phyloP scores from a whole-genome alignment of 2,888 invertebrate species.

The Scaptomyza tumidula region DNA sequence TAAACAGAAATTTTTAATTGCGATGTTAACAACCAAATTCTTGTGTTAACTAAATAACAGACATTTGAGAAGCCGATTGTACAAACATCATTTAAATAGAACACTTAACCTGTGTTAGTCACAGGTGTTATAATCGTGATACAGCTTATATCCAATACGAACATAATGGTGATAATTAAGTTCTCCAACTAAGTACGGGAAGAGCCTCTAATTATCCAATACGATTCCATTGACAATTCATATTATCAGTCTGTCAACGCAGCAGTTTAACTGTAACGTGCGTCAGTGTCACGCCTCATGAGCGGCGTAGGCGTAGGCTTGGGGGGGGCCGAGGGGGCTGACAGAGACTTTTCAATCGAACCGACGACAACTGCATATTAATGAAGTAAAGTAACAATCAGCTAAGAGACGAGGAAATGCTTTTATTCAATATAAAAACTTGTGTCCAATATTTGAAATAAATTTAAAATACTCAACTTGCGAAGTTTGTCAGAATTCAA shows the following conservation, averaged over 20 bases:
- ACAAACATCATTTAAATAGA: conserved; percentile 51
- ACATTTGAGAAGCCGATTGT: conserved; percentile 21
- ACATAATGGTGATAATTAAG: conserved; percentile 36
- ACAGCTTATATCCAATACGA: conserved; percentile 3
- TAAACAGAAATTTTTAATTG: conserved; percentile 38
- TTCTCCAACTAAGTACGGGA: conserved; percentile 3
- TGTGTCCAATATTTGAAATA: no score
- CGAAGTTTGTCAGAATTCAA: no score
- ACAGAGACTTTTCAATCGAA: conserved; percentile 6
- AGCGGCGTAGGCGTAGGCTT: background rate
- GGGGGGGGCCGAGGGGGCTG: no score
- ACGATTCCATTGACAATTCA: conserved; percentile 60
- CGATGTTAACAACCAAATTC: conserved; percentile 10
- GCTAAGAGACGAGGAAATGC: no score
- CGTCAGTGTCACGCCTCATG: conserved; percentile 48
- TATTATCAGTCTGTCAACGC: conserved; percentile 60
- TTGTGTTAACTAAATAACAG: conserved; percentile 44
- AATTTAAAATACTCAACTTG: no score
- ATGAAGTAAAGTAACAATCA: conserved; percentile 9
- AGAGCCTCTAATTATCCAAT: conserved; percentile 39
- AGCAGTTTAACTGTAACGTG: conserved; percentile 66
- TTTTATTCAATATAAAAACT: no score
- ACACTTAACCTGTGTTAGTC: conserved; percentile 10
- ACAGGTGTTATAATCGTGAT: conserved; percentile 33
- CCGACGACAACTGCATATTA: conserved; percentile 28